A percentile compares a stretch with the other conserved stretches of the same genome.
Conservation (phyloP, 2,113 vertebrate genomes). For the Nannobrachium achirus region DNA sequence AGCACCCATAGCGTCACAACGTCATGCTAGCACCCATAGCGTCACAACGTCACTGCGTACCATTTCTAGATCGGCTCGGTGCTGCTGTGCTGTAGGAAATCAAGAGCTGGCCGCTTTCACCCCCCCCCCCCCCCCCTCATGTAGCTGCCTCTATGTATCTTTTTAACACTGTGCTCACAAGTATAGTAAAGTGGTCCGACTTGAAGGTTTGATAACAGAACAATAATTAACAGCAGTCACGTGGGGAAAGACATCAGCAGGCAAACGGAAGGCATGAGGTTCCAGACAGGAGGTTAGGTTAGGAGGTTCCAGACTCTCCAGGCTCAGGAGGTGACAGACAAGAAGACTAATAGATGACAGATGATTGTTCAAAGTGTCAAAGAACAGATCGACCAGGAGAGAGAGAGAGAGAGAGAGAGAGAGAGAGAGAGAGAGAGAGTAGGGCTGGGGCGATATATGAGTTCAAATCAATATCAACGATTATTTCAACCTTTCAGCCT, state of each 20-base stretch:
- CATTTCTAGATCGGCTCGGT: conserved; percentile 73
- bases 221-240: conserved; percentile 18
- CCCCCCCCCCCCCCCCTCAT: conserved; percentile 33
- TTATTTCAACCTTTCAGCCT: too few relatives aligned
- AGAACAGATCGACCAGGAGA: not conserved
- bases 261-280: not conserved
- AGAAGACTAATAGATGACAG: not conserved
- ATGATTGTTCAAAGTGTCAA: not conserved
- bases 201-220: conserved; percentile 53
- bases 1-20: too few relatives aligned
- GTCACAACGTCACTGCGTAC: conserved; percentile 46
- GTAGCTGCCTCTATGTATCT: conserved; percentile 73
- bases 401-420: conserved; percentile 1
- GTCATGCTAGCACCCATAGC: too few relatives aligned
- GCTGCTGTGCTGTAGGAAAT: conserved; percentile 71
- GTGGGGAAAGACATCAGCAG: not conserved
- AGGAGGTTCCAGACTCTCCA: not conserved
- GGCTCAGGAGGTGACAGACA: conserved; percentile 28
- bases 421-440: not conserved
- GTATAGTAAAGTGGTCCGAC: conserved; percentile 70
- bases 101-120: conserved; percentile 39
- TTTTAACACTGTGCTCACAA: conserved; percentile 81
- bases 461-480: too few relatives aligned
- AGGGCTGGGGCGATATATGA: not conserved
- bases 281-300: not conserved